A percentile compares a stretch with the other conserved stretches of the same genome.
Conservation (phyloP, 1,140 invertebrate species). For the Rhagoletis pomonella region DNA sequence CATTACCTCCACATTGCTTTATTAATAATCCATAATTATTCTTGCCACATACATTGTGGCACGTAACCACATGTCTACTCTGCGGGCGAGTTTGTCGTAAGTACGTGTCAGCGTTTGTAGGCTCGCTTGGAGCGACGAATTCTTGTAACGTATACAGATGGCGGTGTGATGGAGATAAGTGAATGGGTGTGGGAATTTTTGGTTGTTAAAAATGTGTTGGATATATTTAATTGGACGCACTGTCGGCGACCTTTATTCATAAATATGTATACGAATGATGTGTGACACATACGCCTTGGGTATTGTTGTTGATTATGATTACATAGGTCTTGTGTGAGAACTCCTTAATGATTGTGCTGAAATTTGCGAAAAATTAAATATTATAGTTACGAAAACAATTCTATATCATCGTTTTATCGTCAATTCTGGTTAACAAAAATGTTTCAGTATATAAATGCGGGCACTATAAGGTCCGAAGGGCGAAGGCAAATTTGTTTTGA, state of each 20-base stretch:
- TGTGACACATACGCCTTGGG: not conserved
- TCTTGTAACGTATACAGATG: conserved; percentile 11
- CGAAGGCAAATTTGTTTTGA: too few species aligned
- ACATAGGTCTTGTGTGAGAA: not conserved
- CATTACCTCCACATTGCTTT: conserved; percentile 39
- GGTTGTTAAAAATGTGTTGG: not conserved
- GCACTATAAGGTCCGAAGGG: too few species aligned
- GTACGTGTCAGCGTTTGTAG: conserved; percentile 35
- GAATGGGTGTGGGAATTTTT: conserved; percentile 40
- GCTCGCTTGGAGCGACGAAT: not conserved
- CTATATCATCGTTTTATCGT: too few species aligned
- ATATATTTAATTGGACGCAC: not conserved
- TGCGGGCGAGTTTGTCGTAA: conserved; percentile 40
- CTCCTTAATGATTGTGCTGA: too few species aligned
- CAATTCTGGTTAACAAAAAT: too few species aligned
- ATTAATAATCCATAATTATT: conserved; percentile 53
- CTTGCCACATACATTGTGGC: conserved; percentile 41
- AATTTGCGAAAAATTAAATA: too few species aligned
- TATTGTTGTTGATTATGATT: not conserved
- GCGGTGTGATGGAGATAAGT: not conserved
- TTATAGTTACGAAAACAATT: too few species aligned
- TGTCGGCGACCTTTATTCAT: not conserved
- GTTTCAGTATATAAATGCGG: too few species aligned
- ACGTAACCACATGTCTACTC: conserved; percentile 45
- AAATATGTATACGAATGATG: not conserved